Percentiles rank a stretch among this genome's conserved stretches.
Evolutionary conservation across 2,888 invertebrate species (phyloP).

Genomic region (Diaperis boleti): DNA sequence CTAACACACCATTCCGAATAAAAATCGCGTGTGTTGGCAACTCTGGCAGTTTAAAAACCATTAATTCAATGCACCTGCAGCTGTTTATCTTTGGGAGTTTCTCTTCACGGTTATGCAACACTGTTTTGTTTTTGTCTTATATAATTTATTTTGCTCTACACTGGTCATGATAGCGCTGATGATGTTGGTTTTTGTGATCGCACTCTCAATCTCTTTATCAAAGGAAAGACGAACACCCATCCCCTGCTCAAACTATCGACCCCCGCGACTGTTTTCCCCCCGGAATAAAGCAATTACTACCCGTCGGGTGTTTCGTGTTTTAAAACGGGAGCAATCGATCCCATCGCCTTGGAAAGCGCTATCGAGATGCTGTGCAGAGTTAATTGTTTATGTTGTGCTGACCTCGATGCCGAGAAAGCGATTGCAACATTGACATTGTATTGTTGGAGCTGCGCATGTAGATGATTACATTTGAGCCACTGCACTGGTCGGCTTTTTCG

Average conservation of each 20-base stretch:
- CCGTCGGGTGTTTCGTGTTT: not conserved
- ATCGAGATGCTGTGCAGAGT: not conserved
- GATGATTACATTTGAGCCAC: not conserved
- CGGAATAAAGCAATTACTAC: not conserved
- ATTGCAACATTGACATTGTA: constrained; percentile 31
- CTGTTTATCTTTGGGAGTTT: not conserved
- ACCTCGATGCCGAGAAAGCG: constrained; percentile 23
- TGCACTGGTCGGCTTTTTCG: not conserved
- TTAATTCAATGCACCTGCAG: not conserved
- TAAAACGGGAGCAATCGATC: not conserved
- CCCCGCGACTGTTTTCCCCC: not conserved
- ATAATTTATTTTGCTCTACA: not conserved
- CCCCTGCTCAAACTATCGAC: not conserved
- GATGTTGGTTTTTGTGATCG: no score
- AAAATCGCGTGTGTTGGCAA: not conserved
- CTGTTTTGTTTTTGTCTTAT: not conserved
- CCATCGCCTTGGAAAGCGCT: not conserved
- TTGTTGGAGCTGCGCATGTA: constrained; percentile 12
- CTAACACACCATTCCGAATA: not conserved
- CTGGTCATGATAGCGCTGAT: no score
- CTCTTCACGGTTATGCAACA: not conserved
- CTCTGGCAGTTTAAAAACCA: not conserved
- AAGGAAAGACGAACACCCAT: no score
- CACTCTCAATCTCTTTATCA: no score
- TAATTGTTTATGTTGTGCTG: constrained; percentile 18